A percentile compares a stretch with the other conserved stretches of the same genome.
phyloP scores from a whole-genome alignment of 2,888 invertebrate species.

The Nysson spinosus region DNA sequence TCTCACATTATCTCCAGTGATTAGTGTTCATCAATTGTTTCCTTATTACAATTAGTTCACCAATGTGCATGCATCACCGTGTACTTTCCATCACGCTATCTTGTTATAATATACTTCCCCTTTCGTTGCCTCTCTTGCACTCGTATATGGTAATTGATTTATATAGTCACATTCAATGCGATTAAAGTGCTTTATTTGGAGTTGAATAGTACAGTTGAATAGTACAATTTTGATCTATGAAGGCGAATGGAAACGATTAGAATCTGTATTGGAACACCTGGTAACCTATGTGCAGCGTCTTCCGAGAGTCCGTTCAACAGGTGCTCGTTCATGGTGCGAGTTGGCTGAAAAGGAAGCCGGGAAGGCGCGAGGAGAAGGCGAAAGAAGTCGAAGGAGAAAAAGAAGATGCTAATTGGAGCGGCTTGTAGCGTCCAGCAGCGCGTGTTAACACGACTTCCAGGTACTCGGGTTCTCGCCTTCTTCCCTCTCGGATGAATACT shows the following conservation, averaged over 20 bases:
- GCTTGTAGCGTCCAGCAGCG: conserved; percentile 64
- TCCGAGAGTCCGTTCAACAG: conserved; percentile 51
- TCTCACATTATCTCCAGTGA: no score
- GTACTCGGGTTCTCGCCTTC: conserved; percentile 49
- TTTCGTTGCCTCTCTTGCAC: no score
- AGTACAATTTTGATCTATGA: background rate
- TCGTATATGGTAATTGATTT: no score
- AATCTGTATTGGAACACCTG: conserved; percentile 44
- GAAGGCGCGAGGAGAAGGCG: conserved; percentile 43
- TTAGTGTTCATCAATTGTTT: no score
- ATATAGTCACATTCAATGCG: no score
- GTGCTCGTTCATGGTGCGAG: conserved; percentile 42
- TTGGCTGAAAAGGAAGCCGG: conserved; percentile 54
- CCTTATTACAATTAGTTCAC: no score
- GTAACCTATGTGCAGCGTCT: conserved; percentile 25
- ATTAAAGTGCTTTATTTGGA: no score
- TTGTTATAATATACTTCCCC: no score
- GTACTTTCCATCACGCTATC: no score
- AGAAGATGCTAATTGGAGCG: conserved; percentile 72
- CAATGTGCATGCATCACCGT: no score
- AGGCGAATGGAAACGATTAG: conserved; percentile 30
- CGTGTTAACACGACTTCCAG: conserved; percentile 66
- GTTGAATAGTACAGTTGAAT: no score
- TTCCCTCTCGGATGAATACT: conserved; percentile 46
- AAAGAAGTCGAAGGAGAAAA: conserved; percentile 56